Evolutionary conservation across 2,113 vertebrate species (phyloP).

Genomic region (Cepphus grylle): DNA sequence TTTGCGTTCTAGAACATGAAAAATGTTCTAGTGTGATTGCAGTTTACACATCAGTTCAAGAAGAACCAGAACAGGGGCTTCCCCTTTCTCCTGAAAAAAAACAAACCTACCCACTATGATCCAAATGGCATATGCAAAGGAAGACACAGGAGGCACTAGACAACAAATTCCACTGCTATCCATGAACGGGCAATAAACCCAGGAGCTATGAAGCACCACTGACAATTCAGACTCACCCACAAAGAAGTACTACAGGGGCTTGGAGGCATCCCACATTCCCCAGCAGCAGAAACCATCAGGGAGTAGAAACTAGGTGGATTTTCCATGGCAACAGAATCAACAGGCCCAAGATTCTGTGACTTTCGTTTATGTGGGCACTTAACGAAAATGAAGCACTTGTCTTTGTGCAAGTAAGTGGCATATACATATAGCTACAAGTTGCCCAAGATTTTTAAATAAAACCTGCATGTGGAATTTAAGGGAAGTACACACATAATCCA

Average conservation of each 20-base stretch:
- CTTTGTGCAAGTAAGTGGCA: background rate
- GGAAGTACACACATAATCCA: background rate
- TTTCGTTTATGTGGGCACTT: accelerated
- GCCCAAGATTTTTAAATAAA: background rate
- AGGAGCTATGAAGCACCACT: background rate
- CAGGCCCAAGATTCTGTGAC: background rate
- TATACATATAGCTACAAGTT: background rate
- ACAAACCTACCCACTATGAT: background rate
- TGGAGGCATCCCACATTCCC: background rate
- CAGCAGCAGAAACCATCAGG: background rate
- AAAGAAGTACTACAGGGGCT: background rate
- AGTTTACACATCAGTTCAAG: background rate
- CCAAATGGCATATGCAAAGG: background rate
- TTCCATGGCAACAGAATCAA: background rate
- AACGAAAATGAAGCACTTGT: background rate
- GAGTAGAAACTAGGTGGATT: background rate
- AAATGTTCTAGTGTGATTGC: background rate
- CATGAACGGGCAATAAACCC: background rate
- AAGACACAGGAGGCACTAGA: background rate
- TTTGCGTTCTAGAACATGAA: background rate
- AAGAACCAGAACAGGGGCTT: background rate
- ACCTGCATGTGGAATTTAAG: background rate
- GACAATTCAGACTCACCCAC: background rate
- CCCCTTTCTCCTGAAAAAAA: background rate
- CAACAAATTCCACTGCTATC: background rate